phyloP scores from a whole-genome alignment of 2,797 vertebrate genomes.

The Sardinella longiceps region DNA sequence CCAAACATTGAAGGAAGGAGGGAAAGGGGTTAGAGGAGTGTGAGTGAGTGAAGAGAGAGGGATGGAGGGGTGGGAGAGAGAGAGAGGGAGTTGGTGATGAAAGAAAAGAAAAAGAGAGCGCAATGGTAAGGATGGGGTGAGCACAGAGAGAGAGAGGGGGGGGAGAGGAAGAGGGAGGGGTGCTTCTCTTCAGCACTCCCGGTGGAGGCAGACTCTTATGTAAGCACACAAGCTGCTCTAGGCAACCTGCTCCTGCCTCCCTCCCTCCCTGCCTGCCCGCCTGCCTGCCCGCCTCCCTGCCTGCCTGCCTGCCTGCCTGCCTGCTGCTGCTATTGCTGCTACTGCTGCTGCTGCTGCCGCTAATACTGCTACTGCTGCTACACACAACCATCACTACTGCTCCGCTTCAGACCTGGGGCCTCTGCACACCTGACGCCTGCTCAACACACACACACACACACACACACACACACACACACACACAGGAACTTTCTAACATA shows the following conservation, averaged over 20 bases:
- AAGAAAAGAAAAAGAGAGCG: background rate
- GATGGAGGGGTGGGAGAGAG: background rate
- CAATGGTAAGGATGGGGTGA: background rate
- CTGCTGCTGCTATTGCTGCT: too few relatives aligned
- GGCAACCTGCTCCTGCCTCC: slow-evolving; percentile 27
- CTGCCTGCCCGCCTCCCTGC: slow-evolving; percentile 17
- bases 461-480: slow-evolving; percentile 9
- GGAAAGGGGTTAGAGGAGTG: background rate
- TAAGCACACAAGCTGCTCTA: slow-evolving; percentile 59
- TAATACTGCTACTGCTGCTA: background rate
- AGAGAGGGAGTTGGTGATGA: slow-evolving; percentile 30
- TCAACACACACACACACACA: background rate
- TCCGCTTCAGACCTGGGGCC: background rate
- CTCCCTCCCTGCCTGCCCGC: slow-evolving; percentile 25
- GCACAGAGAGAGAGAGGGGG: background rate
- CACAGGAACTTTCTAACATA: background rate
- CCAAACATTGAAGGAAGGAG: background rate
- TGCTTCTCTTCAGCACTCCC: slow-evolving; percentile 44
- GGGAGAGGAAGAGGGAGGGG: slow-evolving; percentile 64
- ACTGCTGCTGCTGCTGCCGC: too few relatives aligned
- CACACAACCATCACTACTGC: background rate
- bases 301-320: background rate
- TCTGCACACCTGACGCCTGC: slow-evolving; percentile 34
- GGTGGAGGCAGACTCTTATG: slow-evolving; percentile 53
- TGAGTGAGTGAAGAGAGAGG: background rate